These are phyloP conservation scores for Calycopis cecrops DNA, from an alignment of 1,140 invertebrate genomes.

Conservation along the genomic window DNA sequence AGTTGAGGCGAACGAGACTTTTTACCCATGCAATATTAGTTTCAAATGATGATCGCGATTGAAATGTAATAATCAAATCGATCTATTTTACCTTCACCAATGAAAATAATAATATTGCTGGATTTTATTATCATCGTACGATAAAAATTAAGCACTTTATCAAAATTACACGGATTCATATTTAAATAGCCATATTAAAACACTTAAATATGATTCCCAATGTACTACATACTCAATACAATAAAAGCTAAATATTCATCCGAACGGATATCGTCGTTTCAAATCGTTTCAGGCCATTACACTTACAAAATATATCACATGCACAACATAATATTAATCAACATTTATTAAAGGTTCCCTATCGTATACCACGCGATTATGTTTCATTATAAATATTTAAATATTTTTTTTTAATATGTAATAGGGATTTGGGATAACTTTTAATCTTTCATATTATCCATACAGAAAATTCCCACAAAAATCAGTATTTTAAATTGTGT, in stretches of 20 bases:
- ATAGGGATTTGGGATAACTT: too few relatives aligned
- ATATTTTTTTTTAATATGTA: too few relatives aligned
- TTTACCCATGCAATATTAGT: slow-evolving; percentile 71
- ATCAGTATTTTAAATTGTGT: too few relatives aligned
- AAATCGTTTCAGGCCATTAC: slow-evolving; percentile 30
- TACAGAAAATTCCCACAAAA: too few relatives aligned
- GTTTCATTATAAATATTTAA: too few relatives aligned
- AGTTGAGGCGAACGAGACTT: slow-evolving; percentile 30
- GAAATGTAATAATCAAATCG: slow-evolving; percentile 14
- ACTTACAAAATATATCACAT: slow-evolving; percentile 63
- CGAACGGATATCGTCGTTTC: slow-evolving; percentile 36
- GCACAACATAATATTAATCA: slow-evolving; percentile 51
- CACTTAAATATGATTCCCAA: slow-evolving; percentile 28
- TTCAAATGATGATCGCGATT: slow-evolving; percentile 30
- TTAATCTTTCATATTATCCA: too few relatives aligned
- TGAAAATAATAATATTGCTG: slow-evolving; percentile 61
- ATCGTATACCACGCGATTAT: too few relatives aligned
- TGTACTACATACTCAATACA: slow-evolving; percentile 42
- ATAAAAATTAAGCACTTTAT: slow-evolving; percentile 29
- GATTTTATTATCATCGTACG: slow-evolving; percentile 42
- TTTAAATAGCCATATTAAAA: slow-evolving; percentile 29
- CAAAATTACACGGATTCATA: slow-evolving; percentile 42
- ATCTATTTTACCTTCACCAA: slow-evolving; percentile 51
- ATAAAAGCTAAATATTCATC: slow-evolving; percentile 52
- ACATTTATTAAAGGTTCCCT: slow-evolving; percentile 18